Base-by-base conservation (phyloP, 2,888 invertebrate genomes). In the Acanthosoma haemorrhoidale region DNA sequence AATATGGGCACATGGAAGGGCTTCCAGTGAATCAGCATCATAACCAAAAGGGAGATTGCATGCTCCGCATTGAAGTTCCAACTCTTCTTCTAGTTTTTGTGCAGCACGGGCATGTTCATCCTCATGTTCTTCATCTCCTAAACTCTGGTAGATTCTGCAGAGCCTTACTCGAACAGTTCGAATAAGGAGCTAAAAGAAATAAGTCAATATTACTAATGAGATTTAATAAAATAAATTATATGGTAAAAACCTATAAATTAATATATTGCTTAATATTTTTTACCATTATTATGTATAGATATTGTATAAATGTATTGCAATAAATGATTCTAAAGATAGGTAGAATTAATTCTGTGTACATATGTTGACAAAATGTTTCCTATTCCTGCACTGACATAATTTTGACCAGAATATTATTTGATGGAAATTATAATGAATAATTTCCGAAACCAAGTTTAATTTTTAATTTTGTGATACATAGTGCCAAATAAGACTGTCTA, bases 1-100 rank as follows among this genome's bases (percentile, higher is more conserved):
- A 75, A 94, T 92, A 78, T 94, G 94, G 3, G 92, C 88, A 81
- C 94, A 94, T 2, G 92, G 91, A 75, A 94, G 81, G 15, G 91
- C 89, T 75, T 93, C 92, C 51, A 94, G 82, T 15, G 86, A 86
- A 76, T 88, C 88, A 0, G 88, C 86, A 75, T 88, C 87, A 70
- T 86, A 80, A 2, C 90, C 90, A 74, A 93, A 87, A 2, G 89
- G 86, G 74, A 90, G 88, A 57, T 78, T 78, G 70, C 91, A 88
- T 4, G 89, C 87, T 1, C 92, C 93, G 78, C 94, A 94, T 41
- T 87, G 85, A 2, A 94, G 84, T 74, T 89, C 89, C 73, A 93
- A 83, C 74, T 91, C 91, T 73, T 85, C 84, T 74, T 85, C 84
- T 72, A 87, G 79, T 69, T 84, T 81, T 25, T 81, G 79, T 0